Base-by-base conservation (phyloP, 2,888 invertebrate genomes). In the Gnatocerus cornutus region DNA sequence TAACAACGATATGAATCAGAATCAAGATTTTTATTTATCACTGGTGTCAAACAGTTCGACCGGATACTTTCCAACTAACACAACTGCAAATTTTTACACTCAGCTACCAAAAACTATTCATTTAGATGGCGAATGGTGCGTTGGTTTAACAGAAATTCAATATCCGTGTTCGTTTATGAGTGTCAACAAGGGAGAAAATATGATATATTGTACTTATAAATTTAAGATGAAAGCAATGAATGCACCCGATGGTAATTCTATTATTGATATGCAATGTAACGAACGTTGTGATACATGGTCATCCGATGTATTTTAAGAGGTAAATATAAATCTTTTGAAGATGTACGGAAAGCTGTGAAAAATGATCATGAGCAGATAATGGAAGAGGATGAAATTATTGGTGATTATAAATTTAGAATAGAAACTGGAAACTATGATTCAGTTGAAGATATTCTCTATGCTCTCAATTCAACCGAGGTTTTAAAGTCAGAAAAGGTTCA, bases 61-160 rank as follows among this genome's bases (percentile, higher is more conserved):
- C 71, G 1, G 56, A 0, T 75, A 74, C 50, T 79, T 74, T 71
- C 73, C 74, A 0, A 61, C 74, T 16, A 80, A 79, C 63, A 78
- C 72, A 14, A 70, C 78, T 3, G 65, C 77, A 6, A 10, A 43
- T 43, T 66, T 77, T n/a, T n/a, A n/a, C n/a, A n/a, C n/a, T n/a
- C n/a, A n/a, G n/a, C n/a, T n/a, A n/a, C n/a, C n/a, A n/a, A n/a
- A n/a, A n/a, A n/a, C n/a, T n/a, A n/a, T n/a, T n/a, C n/a, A n/a
- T n/a, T n/a, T n/a, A n/a, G n/a, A 30, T 0, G 76, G 74, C 5
- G 53, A 73, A 9, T 80, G n/a, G 74, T 76, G 72, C 70, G 39
- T 39, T 7, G 39, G 39, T 50, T 71, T 78, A 1, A 14, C 55
- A 9, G 64, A 64, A 56, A 45, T 59, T 8, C 53, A 41, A 8